Evolutionary conservation across 2,797 vertebrate genomes (phyloP), one percentile per base, ranked within the genome.

Genomic region (Amblyraja radiata): DNA sequence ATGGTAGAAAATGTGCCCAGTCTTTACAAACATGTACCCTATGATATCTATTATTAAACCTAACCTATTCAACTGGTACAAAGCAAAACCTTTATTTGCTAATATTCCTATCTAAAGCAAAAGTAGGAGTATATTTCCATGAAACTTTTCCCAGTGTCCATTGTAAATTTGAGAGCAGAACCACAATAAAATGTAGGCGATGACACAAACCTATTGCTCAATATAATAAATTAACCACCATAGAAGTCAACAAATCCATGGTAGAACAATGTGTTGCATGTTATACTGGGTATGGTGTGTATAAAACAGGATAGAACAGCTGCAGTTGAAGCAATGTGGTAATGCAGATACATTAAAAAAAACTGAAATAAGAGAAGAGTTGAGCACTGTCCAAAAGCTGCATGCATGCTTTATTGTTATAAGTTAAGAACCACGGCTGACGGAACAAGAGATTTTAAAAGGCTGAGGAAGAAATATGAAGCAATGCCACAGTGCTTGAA

Each of bases 351-450:
- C 71, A 92, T 76, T 58, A 71, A 74, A 14, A 74, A 76, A 76
- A 92, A 76, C 65, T 74, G 84, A 68, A 92, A 92, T 92, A 76
- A 25, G 71, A 92, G 39, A 54, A 71, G 39, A 92, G 71, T 76
- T 92, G 90, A 74, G 71, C 18, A 46, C 39, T n/a, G 16, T 92
- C 90, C 90, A 92, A 74, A 39, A 92, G 28, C 13, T 76, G 90
- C 90, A 91, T 11, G 90, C 90, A 76, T 74, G 71, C 39, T 92
- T 91, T 92, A 92, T 92, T 92, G 90, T 92, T 46, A 92, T 92
- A 28, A 92, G 21, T 39, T 92, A 76, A 92, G 90, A 92, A 76
- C 71, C 68, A 8, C 92, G 73, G 76, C 68, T 58, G 90, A 76
- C 68, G 46, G 90, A 76, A 92, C 71, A 92, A 92, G 76, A 92